Percentiles rank a stretch among this genome's conserved stretches.
Evolutionary conservation across 2,113 vertebrate genomes (phyloP).

Genomic region (Tonatia bakeri): DNA sequence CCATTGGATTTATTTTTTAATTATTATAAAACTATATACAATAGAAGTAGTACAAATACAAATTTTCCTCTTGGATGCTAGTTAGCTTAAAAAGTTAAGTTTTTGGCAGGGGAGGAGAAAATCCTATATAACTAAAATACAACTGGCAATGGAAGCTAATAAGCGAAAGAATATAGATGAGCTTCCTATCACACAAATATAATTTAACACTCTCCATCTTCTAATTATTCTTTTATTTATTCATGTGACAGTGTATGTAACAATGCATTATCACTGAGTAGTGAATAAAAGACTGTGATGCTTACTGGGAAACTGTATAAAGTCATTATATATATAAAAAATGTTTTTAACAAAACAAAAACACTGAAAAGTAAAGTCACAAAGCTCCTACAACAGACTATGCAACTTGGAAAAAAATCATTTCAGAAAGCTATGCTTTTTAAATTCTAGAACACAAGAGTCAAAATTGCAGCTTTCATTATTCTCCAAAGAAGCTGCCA

Average conservation of each 20-base stretch:
- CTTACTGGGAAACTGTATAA: constrained; percentile 68
- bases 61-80: constrained; percentile 34
- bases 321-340: constrained; percentile 37
- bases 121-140: constrained; percentile 51
- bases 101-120: constrained; percentile 17
- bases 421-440: constrained; percentile 60
- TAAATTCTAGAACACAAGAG: constrained; percentile 62
- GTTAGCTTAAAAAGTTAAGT: constrained; percentile 63
- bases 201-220: constrained; percentile 56
- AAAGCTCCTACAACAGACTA: constrained; percentile 44
- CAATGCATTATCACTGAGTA: constrained; percentile 35
- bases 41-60: constrained; percentile 62
- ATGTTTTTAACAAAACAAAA: constrained; percentile 39
- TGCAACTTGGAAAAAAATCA: constrained; percentile 46
- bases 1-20: constrained; percentile 58
- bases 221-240: constrained; percentile 56
- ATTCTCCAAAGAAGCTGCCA: constrained; percentile 58
- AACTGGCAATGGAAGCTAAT: constrained; percentile 65
- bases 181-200: constrained; percentile 56
- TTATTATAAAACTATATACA: constrained; percentile 75
- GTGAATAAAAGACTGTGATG: constrained; percentile 58
- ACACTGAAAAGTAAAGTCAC: constrained; percentile 66
- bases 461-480: constrained; percentile 54
- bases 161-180: constrained; percentile 50
- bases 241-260: constrained; percentile 48